These are phyloP conservation scores for Ischnus inquisitorius DNA, from an alignment of 2,888 invertebrate genomes.

Conservation along the genomic window DNA sequence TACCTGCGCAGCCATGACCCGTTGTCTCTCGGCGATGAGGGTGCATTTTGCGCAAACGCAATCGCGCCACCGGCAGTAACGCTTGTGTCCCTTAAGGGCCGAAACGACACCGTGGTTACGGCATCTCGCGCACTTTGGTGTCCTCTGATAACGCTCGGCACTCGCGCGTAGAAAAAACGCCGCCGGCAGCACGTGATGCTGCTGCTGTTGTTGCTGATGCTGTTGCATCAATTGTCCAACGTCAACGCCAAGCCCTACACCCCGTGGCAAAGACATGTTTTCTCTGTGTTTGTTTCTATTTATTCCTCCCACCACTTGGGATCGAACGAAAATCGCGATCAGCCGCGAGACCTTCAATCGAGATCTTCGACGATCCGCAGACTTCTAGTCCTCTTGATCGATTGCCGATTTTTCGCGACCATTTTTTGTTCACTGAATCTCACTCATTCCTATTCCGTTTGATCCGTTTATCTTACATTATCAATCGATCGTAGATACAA, in stretches of 20 bases:
- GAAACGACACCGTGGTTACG: constrained; percentile 99
- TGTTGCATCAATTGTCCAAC: constrained; percentile 95
- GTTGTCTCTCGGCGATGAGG: constrained; percentile 97
- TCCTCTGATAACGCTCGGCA: constrained; percentile 97
- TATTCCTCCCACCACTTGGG: background rate
- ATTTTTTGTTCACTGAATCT: constrained; percentile 22
- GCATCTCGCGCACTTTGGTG: constrained; percentile 98
- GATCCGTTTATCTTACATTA: background rate
- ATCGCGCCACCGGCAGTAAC: constrained; percentile 98
- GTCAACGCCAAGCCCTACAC: constrained; percentile 95
- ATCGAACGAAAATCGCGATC: background rate
- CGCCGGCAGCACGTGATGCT: constrained; percentile 93
- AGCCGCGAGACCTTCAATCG: background rate
- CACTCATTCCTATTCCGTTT: too few species aligned
- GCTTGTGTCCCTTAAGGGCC: constrained; percentile 96
- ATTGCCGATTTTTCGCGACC: constrained; percentile 2
- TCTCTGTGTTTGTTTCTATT: background rate
- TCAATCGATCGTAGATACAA: background rate
- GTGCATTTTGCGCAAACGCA: constrained; percentile 99
- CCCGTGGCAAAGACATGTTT: constrained; percentile 93
- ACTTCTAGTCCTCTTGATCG: constrained; percentile 22
- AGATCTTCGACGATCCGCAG: too few species aligned
- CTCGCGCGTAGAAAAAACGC: constrained; percentile 94
- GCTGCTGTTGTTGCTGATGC: constrained; percentile 88
- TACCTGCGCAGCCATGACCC: constrained; percentile 99